Base-by-base conservation (phyloP, 1,140 invertebrate genomes). In the Drosophila truncata region DNA sequence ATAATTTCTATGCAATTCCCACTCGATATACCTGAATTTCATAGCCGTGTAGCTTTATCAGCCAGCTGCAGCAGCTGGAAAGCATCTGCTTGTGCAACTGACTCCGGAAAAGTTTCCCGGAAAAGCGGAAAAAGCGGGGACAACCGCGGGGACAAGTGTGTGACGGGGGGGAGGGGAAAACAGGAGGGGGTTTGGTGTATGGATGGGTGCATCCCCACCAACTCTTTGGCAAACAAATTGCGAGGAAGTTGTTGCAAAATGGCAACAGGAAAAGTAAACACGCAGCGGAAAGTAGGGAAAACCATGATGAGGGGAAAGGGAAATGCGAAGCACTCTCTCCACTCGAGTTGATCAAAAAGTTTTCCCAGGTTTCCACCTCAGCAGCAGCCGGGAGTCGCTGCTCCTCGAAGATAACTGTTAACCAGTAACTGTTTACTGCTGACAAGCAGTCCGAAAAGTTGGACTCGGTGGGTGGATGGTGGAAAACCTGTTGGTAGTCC, bases 191-290 rank as follows among this genome's bases (percentile, higher is more conserved):
- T n/a, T 20, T 14, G 13, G 13, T 23, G 10, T 2, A 29, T 25
- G 6, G 7, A 13, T 18, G 14, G 46, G 3, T 23, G 61, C 20
- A 23, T 11, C 39, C 49, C 39, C 49, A 44, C 31, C 44, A 85
- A 85, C 71, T 87, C 85, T 82, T 87, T 77, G 62, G 80, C 77
- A 88, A 88, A 88, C 85, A 88, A 88, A 81, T 88, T 88, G 84
- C 80, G 62, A 88, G 73, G 65, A 87, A 87, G 84, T 80, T 87
- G 60, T 78, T 85, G 83, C 82, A 41, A 72, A 88, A 88, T 71
- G 78, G 84, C 71, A 87, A 87, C 84, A 88, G 84, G 84, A 87
- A 88, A 77, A 73, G 80, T 82, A 71, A 72, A 76, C 75, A 75
- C 83, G 74, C 74, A 78, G 39, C 71, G 75, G 62, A 76, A 76